Evolutionary conservation across 2,888 invertebrate species (phyloP).

Genomic region (Kryphioiulus occultus): DNA sequence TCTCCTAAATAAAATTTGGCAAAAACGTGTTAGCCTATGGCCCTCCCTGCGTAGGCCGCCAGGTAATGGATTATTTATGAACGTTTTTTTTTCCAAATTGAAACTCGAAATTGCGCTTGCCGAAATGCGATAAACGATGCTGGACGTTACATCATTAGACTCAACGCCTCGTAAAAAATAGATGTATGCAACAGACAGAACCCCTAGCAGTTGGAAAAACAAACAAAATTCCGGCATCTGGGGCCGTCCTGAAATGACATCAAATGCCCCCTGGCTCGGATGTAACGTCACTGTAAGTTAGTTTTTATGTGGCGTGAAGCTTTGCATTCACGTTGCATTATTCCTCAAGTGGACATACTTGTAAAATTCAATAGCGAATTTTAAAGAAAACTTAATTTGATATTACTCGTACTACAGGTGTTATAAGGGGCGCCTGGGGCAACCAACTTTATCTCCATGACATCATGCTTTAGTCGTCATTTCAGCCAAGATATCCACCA

Average conservation of each 20-base stretch:
- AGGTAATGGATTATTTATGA: conserved; percentile 13
- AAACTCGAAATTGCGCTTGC: not conserved
- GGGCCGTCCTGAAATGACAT: not conserved
- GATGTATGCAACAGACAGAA: not conserved
- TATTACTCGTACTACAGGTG: too few relatives aligned
- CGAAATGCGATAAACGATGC: not conserved
- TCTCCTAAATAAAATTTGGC: not conserved
- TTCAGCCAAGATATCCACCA: too few relatives aligned
- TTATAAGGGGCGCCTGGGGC: too few relatives aligned
- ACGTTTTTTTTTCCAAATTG: not conserved
- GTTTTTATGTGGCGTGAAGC: too few relatives aligned
- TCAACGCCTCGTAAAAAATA: not conserved
- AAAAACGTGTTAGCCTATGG: conserved; percentile 14
- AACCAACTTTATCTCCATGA: too few relatives aligned
- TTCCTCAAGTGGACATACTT: too few relatives aligned
- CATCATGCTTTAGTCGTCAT: too few relatives aligned
- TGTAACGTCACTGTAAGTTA: too few relatives aligned
- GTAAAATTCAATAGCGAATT: too few relatives aligned
- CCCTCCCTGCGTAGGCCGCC: not conserved
- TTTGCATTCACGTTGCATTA: too few relatives aligned
- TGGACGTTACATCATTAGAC: not conserved
- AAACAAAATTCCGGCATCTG: not conserved
- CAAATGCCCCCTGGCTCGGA: too few relatives aligned
- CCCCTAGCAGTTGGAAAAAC: not conserved
- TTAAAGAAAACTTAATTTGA: too few relatives aligned